A percentile compares a stretch with the other conserved stretches of the same genome.
These are phyloP conservation scores for Stictocephala bisonia DNA, from an alignment of 2,888 invertebrate species.

Conservation along the genomic window DNA sequence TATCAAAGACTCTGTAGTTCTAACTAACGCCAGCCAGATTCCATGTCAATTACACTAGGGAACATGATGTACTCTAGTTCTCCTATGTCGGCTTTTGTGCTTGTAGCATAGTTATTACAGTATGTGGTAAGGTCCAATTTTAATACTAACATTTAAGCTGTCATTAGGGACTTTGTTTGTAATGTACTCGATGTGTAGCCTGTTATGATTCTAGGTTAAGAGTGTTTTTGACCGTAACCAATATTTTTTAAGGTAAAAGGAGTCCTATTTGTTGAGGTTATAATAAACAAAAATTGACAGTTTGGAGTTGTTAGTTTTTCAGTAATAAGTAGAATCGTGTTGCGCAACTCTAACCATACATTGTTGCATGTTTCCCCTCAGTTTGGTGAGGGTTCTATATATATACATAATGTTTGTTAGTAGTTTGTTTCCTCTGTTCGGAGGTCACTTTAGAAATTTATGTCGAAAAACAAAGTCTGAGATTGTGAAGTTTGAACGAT, in stretches of 20 bases:
- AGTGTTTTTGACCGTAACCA: conserved; percentile 41
- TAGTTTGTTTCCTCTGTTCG: conserved; percentile 41
- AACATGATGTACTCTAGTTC: conserved; percentile 49
- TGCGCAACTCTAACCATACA: conserved; percentile 34
- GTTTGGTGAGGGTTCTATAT: conserved; percentile 37
- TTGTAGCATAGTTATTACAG: conserved; percentile 31
- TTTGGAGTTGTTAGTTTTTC: conserved; percentile 43
- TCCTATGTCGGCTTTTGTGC: conserved; percentile 44
- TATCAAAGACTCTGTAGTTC: conserved; percentile 35
- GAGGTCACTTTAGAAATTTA: conserved; percentile 52
- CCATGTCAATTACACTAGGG: conserved; percentile 58
- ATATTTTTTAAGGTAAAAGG: conserved; percentile 45
- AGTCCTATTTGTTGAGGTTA: conserved; percentile 52
- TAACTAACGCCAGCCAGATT: conserved; percentile 45
- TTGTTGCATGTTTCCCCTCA: conserved; percentile 44
- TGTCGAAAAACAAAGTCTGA: conserved; percentile 55
- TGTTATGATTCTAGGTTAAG: conserved; percentile 28
- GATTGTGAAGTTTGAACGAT: conserved; percentile 56
- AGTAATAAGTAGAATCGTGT: conserved; percentile 37
- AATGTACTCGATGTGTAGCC: conserved; percentile 30
- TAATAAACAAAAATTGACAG: conserved; percentile 39
- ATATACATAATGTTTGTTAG: conserved; percentile 44
- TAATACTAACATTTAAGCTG: conserved; percentile 37
- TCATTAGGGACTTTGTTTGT: conserved; percentile 32
- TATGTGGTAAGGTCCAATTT: conserved; percentile 44